Base-by-base conservation (phyloP, 2,797 vertebrate genomes). In the Potorous gilbertii region DNA sequence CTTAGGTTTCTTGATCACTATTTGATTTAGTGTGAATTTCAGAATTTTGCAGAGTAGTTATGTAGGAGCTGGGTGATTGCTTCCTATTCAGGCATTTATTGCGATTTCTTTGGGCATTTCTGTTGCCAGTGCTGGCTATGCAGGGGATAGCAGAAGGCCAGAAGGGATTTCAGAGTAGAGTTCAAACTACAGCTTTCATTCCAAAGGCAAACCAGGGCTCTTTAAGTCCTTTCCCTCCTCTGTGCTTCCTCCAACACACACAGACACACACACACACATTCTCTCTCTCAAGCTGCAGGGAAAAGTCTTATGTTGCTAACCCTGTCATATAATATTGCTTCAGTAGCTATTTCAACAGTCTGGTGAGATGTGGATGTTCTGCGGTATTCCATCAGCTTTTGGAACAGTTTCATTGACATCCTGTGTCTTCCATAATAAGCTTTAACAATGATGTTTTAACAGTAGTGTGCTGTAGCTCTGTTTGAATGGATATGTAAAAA, bases 401-500 rank as follows among this genome's bases (percentile, higher is more conserved):
- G 87, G 12, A 55, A 95, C 50, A 24, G 55, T 96, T 91, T 94
- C 62, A 91, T 96, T 92, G 92, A 81, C 59, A 87, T 92, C 50
- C 12, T 24, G 0, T 46, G 31, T 92, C 29, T 24, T 95, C 90
- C 46, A 0, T 8, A 52, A 56, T 92, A 40, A 54, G 87, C 54
- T 62, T 96, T 74, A 95, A 93, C 93, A 93, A 46, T 11, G 57
- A 90, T 34, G 28, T 27, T 27, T 62, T 81, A 27, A 90, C 54
- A 40, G 21, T 0, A 0, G 6, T 24, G 0, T 13, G 2, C 10
- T 50, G 56, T 55, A 50, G 12, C 54, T 92, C 56, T 59, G 91
- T 46, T 59, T 96, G 54, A 11, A 57, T 55, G 93, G 34, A 40
- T 55, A 50, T 94, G 92, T 13, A 14, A 52, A 54, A 54, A 50